These are phyloP conservation scores for Oeneis ivallda DNA, from an alignment of 2,888 invertebrate species.

Conservation along the genomic window DNA sequence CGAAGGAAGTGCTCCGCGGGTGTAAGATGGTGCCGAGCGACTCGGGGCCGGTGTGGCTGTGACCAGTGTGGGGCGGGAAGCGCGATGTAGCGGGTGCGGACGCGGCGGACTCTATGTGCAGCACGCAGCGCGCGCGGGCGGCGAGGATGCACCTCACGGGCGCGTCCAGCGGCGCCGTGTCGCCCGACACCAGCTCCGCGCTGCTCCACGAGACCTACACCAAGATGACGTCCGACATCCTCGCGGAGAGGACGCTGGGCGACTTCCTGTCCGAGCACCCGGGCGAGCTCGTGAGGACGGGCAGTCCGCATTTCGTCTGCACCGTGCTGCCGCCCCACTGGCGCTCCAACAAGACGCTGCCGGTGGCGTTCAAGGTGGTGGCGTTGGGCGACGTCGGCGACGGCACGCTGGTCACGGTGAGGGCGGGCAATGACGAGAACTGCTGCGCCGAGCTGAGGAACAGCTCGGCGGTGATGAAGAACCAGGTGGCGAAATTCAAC, in stretches of 20 bases:
- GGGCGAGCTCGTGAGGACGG: conserved; percentile 94
- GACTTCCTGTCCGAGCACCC: conserved; percentile 95
- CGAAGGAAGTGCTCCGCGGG: conserved; percentile 36
- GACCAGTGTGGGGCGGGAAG: conserved; percentile 54
- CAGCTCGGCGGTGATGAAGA: conserved; percentile 97
- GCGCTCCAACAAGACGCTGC: conserved; percentile 99
- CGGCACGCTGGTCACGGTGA: conserved; percentile 96
- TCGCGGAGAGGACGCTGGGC: conserved; percentile 92
- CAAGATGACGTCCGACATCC: conserved; percentile 94
- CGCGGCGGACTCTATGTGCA: conserved; percentile 71
- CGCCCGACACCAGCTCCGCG: conserved; percentile 87
- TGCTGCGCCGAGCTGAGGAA: conserved; percentile 97
- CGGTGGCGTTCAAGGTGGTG: conserved; percentile 97
- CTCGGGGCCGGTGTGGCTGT: conserved; percentile 52
- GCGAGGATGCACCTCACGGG: conserved; percentile 80
- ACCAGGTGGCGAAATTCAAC: conserved; percentile 99
- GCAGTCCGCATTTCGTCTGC: conserved; percentile 97
- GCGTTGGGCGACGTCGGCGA: conserved; percentile 97
- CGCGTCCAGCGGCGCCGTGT: conserved; percentile 81
- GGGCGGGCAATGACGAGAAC: conserved; percentile 99
- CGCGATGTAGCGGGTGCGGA: conserved; percentile 63
- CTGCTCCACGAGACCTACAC: conserved; percentile 91
- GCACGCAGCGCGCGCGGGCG: conserved; percentile 77
- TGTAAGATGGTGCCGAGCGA: conserved; percentile 55
- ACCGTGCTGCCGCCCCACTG: conserved; percentile 97